Percentiles rank a stretch among this genome's conserved stretches.
Evolutionary conservation across 2,113 vertebrate genomes (phyloP).

Genomic region (Laterallus jamaicensis): DNA sequence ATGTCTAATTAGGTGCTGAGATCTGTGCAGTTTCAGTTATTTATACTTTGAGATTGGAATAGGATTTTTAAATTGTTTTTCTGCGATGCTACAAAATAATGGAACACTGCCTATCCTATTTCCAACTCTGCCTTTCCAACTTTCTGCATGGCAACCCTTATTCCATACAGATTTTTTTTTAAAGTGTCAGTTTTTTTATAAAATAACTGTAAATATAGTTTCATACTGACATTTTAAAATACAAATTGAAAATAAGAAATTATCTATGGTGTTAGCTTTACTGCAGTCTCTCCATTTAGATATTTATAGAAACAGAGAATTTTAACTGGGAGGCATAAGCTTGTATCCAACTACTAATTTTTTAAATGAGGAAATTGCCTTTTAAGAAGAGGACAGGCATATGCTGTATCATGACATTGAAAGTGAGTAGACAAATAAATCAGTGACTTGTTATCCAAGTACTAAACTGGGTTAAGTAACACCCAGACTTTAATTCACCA

Average conservation of each 20-base stretch:
- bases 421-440: not conserved
- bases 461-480: not conserved
- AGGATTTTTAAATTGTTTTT: slow-evolving; percentile 30
- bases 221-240: not conserved
- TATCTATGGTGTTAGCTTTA: not conserved
- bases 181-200: not conserved
- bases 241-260: not conserved
- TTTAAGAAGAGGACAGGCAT: not conserved
- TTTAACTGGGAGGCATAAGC: not conserved
- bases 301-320: not conserved
- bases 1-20: slow-evolving; percentile 49
- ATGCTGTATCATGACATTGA: not conserved
- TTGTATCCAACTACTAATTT: not conserved
- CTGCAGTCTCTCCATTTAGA: not conserved
- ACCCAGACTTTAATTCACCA: not conserved
- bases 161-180: not conserved
- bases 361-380: not conserved
- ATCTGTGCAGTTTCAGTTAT: slow-evolving; percentile 33
- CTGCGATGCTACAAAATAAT: not conserved
- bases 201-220: not conserved
- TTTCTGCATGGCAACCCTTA: not conserved
- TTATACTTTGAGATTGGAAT: slow-evolving; percentile 36
- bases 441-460: not conserved
- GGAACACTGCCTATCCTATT: not conserved
- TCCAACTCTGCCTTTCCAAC: not conserved